These are phyloP conservation scores for Propsilocerus akamusi DNA, from an alignment of 1,140 invertebrate species.

Conservation along the genomic window DNA sequence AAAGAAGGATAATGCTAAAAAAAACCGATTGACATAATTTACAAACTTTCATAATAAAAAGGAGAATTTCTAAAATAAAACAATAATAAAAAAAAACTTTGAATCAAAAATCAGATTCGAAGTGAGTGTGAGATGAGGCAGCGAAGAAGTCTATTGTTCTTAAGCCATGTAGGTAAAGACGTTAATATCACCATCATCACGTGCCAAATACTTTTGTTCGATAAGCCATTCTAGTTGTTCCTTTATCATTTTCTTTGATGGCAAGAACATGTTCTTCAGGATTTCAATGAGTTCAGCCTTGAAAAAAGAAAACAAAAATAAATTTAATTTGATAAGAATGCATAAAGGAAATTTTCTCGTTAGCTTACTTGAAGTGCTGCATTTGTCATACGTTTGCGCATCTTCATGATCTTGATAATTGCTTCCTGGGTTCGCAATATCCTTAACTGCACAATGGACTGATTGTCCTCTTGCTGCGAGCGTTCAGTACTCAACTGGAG, in stretches of 20 bases:
- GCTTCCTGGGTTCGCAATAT: slow-evolving; percentile 86
- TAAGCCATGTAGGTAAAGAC: slow-evolving; percentile 96
- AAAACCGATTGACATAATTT: too few species aligned
- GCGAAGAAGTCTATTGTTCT: slow-evolving; percentile 12
- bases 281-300: slow-evolving; percentile 93
- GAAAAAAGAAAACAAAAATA: slow-evolving; percentile 13
- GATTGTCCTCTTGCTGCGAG: slow-evolving; percentile 91
- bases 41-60: too few species aligned
- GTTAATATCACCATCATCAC: slow-evolving; percentile 95
- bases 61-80: too few species aligned
- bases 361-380: slow-evolving; percentile 61
- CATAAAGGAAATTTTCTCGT: neutral
- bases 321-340: neutral
- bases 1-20: too few species aligned
- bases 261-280: slow-evolving; percentile 97
- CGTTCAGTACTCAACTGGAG: slow-evolving; percentile 88
- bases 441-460: slow-evolving; percentile 89
- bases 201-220: slow-evolving; percentile 92
- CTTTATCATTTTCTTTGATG: slow-evolving; percentile 98
- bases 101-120: neutral
- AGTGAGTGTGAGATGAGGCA: slow-evolving; percentile 5
- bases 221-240: slow-evolving; percentile 99
- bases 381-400: slow-evolving; percentile 87
- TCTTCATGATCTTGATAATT: slow-evolving; percentile 98
- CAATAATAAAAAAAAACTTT: too few species aligned